Conservation (phyloP, 1,140 invertebrate genomes). For the Trichonephila clavata region DNA sequence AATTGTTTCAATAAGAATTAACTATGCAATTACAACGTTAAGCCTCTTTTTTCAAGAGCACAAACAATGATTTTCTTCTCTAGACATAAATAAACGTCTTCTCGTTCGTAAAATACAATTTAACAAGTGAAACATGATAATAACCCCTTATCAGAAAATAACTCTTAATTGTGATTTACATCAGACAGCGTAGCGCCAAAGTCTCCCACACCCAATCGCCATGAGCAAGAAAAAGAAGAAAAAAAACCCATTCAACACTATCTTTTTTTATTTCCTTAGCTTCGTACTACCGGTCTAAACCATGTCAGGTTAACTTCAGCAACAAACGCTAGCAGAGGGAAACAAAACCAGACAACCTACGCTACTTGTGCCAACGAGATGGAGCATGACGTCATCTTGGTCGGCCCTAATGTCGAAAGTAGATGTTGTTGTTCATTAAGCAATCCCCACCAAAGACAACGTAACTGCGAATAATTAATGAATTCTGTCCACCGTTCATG, state of each 20-base stretch:
- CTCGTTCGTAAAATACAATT: no score
- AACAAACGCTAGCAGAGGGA: neutral
- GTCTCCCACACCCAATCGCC: neutral
- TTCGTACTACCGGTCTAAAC: neutral
- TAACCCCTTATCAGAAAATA: neutral
- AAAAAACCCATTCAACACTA: neutral
- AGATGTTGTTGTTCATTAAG: neutral
- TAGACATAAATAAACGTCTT: no score
- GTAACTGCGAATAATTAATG: slow-evolving; percentile 25
- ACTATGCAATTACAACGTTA: no score
- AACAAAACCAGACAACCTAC: neutral
- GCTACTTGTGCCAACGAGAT: neutral
- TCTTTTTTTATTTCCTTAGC: neutral
- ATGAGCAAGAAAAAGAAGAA: neutral
- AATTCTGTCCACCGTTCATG: neutral
- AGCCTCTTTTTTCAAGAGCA: no score
- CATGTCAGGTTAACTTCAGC: slow-evolving; percentile 1
- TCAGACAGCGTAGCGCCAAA: neutral
- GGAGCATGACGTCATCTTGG: neutral
- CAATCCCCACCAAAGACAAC: neutral
- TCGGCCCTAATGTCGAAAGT: neutral
- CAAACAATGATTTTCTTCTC: no score
- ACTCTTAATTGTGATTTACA: neutral
- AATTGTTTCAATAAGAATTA: no score
- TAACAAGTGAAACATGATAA: no score